phyloP scores from a whole-genome alignment of 1,140 invertebrate species.

The Brachionus plicatilis region DNA sequence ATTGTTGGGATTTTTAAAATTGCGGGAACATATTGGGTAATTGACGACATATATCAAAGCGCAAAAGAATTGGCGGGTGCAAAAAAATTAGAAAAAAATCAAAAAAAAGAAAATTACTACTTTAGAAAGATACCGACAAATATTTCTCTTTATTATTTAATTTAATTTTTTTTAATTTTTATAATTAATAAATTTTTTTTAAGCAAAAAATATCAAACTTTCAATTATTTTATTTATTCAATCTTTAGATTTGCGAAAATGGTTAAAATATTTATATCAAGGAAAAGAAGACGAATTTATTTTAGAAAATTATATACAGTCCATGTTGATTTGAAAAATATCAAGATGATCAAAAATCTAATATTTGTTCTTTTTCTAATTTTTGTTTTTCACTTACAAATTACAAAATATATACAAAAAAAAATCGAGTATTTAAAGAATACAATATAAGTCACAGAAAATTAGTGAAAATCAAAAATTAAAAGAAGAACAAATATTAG shows the following conservation, averaged over 20 bases:
- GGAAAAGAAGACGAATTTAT: neutral
- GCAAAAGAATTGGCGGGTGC: neutral
- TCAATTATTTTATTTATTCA: neutral
- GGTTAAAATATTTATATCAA: neutral
- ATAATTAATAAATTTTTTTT: neutral
- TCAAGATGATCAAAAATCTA: neutral
- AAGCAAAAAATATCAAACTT: neutral
- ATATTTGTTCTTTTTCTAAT: neutral
- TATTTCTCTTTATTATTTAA: neutral
- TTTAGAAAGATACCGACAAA: neutral
- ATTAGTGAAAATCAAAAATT: too few species aligned
- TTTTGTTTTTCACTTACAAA: neutral
- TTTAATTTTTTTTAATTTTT: neutral
- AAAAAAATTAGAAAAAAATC: neutral
- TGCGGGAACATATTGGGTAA: neutral
- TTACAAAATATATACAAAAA: neutral
- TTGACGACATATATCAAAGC: neutral
- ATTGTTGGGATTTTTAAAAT: neutral
- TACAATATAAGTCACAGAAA: too few species aligned
- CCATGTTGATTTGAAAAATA: neutral
- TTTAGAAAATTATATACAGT: neutral
- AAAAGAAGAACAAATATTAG: too few species aligned
- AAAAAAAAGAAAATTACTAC: neutral
- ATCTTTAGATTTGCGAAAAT: neutral
- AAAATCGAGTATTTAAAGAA: neutral